Conservation (phyloP, 2,113 vertebrate genomes). For the Hippocampus abdominalis region DNA sequence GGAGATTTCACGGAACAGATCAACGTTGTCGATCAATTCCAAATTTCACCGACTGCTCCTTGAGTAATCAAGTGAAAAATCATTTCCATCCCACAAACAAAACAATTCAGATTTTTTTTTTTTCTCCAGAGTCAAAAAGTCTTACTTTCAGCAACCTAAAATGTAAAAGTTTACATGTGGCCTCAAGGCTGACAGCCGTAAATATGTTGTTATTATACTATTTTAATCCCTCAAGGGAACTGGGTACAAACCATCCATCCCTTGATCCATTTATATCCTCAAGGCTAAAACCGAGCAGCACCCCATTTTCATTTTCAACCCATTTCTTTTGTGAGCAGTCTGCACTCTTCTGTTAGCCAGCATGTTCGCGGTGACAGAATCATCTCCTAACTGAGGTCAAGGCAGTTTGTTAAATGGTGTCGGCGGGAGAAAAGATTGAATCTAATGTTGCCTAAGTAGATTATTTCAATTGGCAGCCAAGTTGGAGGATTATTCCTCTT, state of each 20-base stretch:
- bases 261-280: slow-evolving; percentile 1
- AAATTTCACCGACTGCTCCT: too few relatives aligned
- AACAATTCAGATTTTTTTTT: too few relatives aligned
- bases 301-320: not conserved
- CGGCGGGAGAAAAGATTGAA: slow-evolving; percentile 49
- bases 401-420: slow-evolving; percentile 45
- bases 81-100: too few relatives aligned
- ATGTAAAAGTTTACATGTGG: too few relatives aligned
- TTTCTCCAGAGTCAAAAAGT: too few relatives aligned
- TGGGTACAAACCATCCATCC: not conserved
- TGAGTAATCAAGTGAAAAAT: too few relatives aligned
- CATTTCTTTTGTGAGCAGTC: slow-evolving; percentile 59
- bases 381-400: slow-evolving; percentile 57
- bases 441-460: slow-evolving; percentile 58
- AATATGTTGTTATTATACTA: not conserved
- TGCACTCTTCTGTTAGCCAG: slow-evolving; percentile 40
- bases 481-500: slow-evolving; percentile 45
- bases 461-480: slow-evolving; percentile 54
- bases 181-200: too few relatives aligned
- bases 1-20: too few relatives aligned
- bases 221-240: not conserved
- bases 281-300: not conserved
- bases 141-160: too few relatives aligned
- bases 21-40: too few relatives aligned
- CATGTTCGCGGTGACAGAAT: slow-evolving; percentile 37